Conservation (phyloP, 2,888 invertebrate genomes). For the Entomobrya multifasciata region DNA sequence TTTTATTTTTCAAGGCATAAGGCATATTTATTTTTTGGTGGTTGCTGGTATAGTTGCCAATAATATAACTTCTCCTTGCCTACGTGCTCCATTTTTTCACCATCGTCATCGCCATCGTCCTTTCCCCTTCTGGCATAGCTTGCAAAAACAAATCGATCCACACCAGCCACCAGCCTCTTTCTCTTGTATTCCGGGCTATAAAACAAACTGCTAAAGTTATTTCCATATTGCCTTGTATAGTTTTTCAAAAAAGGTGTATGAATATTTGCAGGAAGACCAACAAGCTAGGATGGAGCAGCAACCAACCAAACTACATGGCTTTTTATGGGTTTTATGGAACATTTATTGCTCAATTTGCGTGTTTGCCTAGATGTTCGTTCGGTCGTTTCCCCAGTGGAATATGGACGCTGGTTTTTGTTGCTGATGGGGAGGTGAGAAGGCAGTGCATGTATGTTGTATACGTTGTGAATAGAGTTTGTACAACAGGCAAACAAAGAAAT, state of each 20-base stretch:
- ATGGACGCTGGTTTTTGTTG: not conserved
- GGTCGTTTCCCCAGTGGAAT: not conserved
- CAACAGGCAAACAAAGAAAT: not conserved
- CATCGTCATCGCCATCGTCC: too few relatives aligned
- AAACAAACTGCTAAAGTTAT: not conserved
- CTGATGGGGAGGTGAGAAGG: too few relatives aligned
- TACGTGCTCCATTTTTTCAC: not conserved
- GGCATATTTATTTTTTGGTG: too few relatives aligned
- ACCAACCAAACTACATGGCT: conserved; percentile 9
- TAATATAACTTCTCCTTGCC: not conserved
- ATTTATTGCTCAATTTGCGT: conserved; percentile 50
- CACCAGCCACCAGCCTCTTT: not conserved
- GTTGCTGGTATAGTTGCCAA: too few relatives aligned
- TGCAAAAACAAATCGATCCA: conserved; percentile 65
- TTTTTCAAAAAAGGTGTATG: not conserved
- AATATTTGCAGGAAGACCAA: not conserved
- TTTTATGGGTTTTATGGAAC: conserved; percentile 44
- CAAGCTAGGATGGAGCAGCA: not conserved
- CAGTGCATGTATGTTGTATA: too few relatives aligned
- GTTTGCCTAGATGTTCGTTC: not conserved
- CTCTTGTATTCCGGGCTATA: not conserved
- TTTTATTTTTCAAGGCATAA: too few relatives aligned
- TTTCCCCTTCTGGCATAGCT: not conserved
- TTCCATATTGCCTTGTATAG: not conserved
- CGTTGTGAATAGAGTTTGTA: too few relatives aligned